Base-by-base conservation (phyloP, 2,113 vertebrate species). In the Pygoscelis adeliae region DNA sequence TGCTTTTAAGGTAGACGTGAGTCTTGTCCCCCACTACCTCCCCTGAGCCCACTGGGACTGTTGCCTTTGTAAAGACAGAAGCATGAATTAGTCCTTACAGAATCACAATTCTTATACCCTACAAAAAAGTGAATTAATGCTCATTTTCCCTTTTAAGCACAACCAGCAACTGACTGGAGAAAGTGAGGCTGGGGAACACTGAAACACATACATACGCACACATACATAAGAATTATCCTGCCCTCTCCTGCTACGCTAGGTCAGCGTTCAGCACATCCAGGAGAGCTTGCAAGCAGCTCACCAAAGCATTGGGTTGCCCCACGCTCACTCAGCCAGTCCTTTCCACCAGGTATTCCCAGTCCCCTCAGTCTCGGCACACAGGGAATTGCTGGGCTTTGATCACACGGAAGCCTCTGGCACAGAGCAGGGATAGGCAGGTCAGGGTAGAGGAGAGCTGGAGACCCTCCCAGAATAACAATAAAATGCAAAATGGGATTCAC, bases 371-470 rank as follows among this genome's bases (percentile, higher is more conserved):
- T 22, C 32, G 63, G 71, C 26, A 65, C 29, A 56, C 15, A 50
- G 22, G n/a, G 30, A 53, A 46, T 34, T 1, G 2, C 13, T 65
- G 53, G 52, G 40, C 36, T 83, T 59, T 0, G 0, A 38, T 22
- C 79, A 58, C 25, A 13, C 3, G 26, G 32, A 50, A 86, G 13
- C 18, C 42, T 72, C 32, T 72, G 49, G 52, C 44, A 85, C 17
- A 59, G 13, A 76, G n/a, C 0, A 5, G 44, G 27, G 82, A 72
- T 1, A 42, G 46, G 27, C 25, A 74, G 46, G 53, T 71, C 44
- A 89, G 34, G 44, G 36, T 6, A 87, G 40, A 52, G 17, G 34
- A 89, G 29, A 82, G 65, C 32, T 38, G 42, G 38, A 87, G 10
- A 42, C 42, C 23, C 23, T 73, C 73, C n/a, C 23, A 81, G 58